Base-by-base conservation (phyloP, 2,113 vertebrate species). In the Dipodomys stephensi region DNA sequence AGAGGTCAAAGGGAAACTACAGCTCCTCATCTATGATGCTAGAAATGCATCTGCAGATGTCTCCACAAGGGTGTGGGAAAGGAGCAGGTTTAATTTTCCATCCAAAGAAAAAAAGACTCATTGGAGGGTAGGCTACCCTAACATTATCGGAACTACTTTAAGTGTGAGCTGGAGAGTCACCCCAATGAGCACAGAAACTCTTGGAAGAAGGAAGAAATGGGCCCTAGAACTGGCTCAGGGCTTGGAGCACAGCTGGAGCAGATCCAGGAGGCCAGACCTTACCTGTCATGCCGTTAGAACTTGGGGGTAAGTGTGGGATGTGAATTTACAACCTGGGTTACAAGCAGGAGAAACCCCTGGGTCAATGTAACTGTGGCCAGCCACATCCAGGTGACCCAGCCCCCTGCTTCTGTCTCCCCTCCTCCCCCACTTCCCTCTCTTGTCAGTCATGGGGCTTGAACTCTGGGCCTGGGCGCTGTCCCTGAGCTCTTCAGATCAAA, bases 11-110 rank as follows among this genome's bases (percentile, higher is more conserved):
- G n/a, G 15, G 15, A 18, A 49, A 49, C 49, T 12, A 1, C 49
- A 49, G 10, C 49, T 49, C 49, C 49, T 49, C 49, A 49, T 49
- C 49, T 49, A 49, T 49, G 49, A 49, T 49, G 49, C 8, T 49
- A 49, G 49, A 49, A 49, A 49, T 49, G 49, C 49, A 49, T 49
- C 49, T 93, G 35, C 25, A 68, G 46, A 3, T 90, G 74, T 71
- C 84, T 90, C 49, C 73, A 53, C 69, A 46, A 35, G 11, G 8
- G 44, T 30, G 4, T 62, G 27, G 35, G 13, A n/a, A 35, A 23
- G 44, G 0, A 68, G 3, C 28, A 65, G 27, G 44, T 91, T 95
- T 92, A 74, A 74, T 80, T 79, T 85, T 88, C 88, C 88, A 22
- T 25, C 23, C 60, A 73, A 44, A 90, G n/a, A 49, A 78, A 49